Conservation (phyloP, 1,140 invertebrate species). For the Himalopsyche phryganea region DNA sequence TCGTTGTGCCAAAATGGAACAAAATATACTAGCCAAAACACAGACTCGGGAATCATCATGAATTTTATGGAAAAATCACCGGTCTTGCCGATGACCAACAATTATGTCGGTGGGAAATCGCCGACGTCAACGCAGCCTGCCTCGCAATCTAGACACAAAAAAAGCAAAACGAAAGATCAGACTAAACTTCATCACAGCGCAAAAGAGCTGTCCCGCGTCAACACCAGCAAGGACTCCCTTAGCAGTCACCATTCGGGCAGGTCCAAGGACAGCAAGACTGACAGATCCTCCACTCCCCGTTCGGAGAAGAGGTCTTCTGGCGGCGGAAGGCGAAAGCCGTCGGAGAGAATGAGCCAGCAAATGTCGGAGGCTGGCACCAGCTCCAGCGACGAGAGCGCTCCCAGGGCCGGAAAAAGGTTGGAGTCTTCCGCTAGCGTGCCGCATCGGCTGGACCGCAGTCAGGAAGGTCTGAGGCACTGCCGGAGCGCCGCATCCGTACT, state of each 20-base stretch:
- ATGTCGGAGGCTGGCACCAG: constrained; percentile 53
- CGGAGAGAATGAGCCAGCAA: constrained; percentile 50
- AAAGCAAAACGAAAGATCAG: constrained; percentile 43
- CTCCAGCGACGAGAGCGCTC: constrained; percentile 52
- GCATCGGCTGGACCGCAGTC: constrained; percentile 53
- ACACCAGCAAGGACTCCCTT: constrained; percentile 50
- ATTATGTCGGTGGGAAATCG: constrained; percentile 13
- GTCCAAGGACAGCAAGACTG: constrained; percentile 45
- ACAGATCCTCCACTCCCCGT: constrained; percentile 35
- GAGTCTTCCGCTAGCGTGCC: constrained; percentile 59
- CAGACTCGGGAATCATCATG: constrained; percentile 11
- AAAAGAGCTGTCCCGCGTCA: constrained; percentile 48
- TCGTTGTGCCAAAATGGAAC: constrained; percentile 21
- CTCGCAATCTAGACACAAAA: constrained; percentile 47
- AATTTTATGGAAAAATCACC: constrained; percentile 21
- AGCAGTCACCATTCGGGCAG: constrained; percentile 51
- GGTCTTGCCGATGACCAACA: constrained; percentile 12
- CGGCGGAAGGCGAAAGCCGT: constrained; percentile 44
- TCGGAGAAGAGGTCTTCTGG: constrained; percentile 39
- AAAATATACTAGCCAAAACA: constrained; percentile 15
- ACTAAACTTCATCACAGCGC: constrained; percentile 38
- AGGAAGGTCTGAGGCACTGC: constrained; percentile 55
- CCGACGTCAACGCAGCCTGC: constrained; percentile 39
- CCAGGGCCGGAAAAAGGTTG: constrained; percentile 45
- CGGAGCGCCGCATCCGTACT: constrained; percentile 59